Conservation (phyloP, 2,888 invertebrate species). For the Clivina fossor region DNA sequence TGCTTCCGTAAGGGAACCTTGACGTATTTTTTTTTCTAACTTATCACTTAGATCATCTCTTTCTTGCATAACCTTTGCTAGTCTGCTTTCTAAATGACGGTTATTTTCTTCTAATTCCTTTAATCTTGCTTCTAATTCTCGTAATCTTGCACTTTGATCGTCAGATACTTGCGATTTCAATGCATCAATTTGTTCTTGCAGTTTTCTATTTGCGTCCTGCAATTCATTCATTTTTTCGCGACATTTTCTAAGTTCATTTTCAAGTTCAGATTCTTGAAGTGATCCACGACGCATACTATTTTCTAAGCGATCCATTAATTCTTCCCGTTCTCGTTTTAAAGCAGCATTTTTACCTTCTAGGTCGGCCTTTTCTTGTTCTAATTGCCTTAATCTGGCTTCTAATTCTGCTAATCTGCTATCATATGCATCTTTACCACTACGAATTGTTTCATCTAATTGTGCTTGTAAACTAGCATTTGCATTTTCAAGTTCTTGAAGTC, state of each 20-base stretch:
- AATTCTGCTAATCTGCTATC: background rate
- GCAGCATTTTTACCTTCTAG: background rate
- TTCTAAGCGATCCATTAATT: slow-evolving; percentile 13
- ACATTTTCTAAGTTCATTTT: slow-evolving; percentile 13
- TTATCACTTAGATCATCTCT: slow-evolving; percentile 18
- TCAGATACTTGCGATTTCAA: background rate
- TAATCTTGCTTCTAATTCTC: slow-evolving; percentile 9
- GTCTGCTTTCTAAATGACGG: slow-evolving; percentile 18
- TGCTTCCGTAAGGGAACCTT: slow-evolving; percentile 11
- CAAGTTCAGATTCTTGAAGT: slow-evolving; percentile 5
- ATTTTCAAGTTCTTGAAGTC: slow-evolving; percentile 3
- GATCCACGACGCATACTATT: background rate
- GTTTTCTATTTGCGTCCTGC: slow-evolving; percentile 1
- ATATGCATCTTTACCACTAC: background rate
- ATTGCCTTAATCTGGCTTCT: slow-evolving; percentile 4
- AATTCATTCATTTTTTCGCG: slow-evolving; percentile 11
- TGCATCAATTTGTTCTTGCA: background rate
- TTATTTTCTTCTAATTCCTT: slow-evolving; percentile 23
- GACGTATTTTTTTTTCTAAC: slow-evolving; percentile 14
- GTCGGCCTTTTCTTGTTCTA: slow-evolving; percentile 10
- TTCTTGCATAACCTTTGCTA: slow-evolving; percentile 14
- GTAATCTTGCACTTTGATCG: slow-evolving; percentile 2
- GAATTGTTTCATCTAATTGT: background rate
- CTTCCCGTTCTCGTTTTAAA: slow-evolving; percentile 11
- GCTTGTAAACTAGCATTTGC: background rate